Evolutionary conservation across 2,888 invertebrate species (phyloP).

Genomic region (Cheilosia vulpina): DNA sequence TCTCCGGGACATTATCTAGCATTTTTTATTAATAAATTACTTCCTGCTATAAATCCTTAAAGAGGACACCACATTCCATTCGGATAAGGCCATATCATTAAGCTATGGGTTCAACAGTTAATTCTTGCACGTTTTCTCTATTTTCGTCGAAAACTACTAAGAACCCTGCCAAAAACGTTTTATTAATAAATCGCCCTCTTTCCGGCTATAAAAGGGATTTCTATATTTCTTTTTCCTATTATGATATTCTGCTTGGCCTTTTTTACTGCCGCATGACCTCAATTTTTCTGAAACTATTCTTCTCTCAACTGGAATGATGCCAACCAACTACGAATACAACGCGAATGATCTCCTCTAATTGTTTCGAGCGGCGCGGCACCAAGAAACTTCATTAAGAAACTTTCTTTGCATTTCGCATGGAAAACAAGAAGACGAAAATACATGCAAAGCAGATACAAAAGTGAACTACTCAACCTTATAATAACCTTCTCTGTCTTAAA

Average conservation of each 20-base stretch:
- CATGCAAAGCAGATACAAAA: neutral
- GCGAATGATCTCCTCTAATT: slow-evolving; percentile 21
- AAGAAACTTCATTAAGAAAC: slow-evolving; percentile 51
- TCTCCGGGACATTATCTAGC: too few species aligned
- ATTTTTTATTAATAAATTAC: too few species aligned
- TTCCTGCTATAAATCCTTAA: too few species aligned
- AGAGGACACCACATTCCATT: too few species aligned
- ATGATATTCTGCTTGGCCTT: neutral
- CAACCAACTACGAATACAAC: slow-evolving; percentile 13
- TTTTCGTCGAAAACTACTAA: too few species aligned
- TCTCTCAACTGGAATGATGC: slow-evolving; percentile 8
- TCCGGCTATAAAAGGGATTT: neutral
- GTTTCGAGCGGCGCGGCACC: slow-evolving; percentile 17
- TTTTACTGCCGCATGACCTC: slow-evolving; percentile 15
- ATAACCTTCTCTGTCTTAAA: slow-evolving; percentile 29
- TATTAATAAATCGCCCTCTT: slow-evolving; percentile 9
- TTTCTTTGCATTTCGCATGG: slow-evolving; percentile 20
- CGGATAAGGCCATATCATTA: too few species aligned
- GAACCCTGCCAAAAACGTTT: neutral
- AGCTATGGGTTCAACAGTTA: too few species aligned
- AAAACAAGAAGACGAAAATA: neutral
- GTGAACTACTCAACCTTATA: neutral
- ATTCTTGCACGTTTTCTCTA: too few species aligned
- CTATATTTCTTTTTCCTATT: neutral
- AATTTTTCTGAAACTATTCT: slow-evolving; percentile 26